Conservation (phyloP, 2,797 vertebrate genomes). For the Alosa sapidissima region DNA sequence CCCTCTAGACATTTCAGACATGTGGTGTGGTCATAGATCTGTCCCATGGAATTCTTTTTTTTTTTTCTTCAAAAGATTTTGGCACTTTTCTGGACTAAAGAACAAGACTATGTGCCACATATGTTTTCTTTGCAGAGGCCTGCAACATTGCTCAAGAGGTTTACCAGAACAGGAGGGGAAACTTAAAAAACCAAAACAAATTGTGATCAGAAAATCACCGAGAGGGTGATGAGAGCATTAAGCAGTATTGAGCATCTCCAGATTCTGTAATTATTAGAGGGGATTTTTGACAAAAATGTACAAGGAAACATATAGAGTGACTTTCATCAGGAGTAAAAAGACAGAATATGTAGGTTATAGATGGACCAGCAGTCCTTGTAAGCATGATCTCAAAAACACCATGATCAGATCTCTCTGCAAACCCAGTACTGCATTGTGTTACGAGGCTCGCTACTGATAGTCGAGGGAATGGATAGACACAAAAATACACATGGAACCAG, state of each 20-base stretch:
- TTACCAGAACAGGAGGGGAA: background rate
- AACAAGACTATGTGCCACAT: slow-evolving; percentile 24
- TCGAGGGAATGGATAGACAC: slow-evolving; percentile 43
- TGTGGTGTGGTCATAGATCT: background rate
- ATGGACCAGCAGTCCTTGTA: slow-evolving; percentile 61
- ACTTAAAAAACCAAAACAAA: background rate
- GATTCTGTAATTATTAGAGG: background rate
- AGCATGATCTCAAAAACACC: slow-evolving; percentile 54
- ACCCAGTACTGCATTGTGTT: slow-evolving; percentile 48
- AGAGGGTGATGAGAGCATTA: background rate
- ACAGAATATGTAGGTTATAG: slow-evolving; percentile 73
- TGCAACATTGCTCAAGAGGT: slow-evolving; percentile 5
- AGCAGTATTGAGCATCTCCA: slow-evolving; percentile 17
- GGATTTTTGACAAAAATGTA: slow-evolving; percentile 21
- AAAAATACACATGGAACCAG: slow-evolving; percentile 24
- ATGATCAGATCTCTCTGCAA: slow-evolving; percentile 49
- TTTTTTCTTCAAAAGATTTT: background rate
- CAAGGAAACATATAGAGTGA: slow-evolving; percentile 55
- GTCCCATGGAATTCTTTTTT: background rate
- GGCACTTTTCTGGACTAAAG: slow-evolving; percentile 16
- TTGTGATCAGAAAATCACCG: background rate
- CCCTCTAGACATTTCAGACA: background rate
- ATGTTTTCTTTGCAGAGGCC: background rate
- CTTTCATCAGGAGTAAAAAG: slow-evolving; percentile 76
- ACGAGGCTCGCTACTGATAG: slow-evolving; percentile 46